phyloP scores from a whole-genome alignment of 2,797 vertebrate species.

The Mallotus villosus region DNA sequence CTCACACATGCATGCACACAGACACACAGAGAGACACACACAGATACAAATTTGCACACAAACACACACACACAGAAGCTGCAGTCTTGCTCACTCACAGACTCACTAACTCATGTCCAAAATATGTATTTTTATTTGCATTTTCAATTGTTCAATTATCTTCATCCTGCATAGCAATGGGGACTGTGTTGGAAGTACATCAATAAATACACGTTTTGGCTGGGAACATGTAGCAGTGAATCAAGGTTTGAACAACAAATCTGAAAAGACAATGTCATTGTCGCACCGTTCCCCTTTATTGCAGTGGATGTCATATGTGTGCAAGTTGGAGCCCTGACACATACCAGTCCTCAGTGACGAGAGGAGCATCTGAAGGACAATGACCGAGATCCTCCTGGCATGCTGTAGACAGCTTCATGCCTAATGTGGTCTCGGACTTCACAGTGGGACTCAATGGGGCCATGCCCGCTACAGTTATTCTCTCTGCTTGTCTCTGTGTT shows the following conservation, averaged over 20 bases:
- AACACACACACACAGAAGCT: conserved; percentile 16
- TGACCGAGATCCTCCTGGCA: conserved; percentile 60
- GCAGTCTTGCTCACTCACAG: no score
- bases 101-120: no score
- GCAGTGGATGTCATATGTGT: neutral
- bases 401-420: conserved; percentile 69
- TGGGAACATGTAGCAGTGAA: no score
- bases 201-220: no score
- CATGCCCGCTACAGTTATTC: conserved; percentile 53
- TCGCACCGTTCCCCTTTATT: neutral
- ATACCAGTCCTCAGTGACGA: conserved; percentile 17
- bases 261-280: neutral
- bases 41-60: conserved; percentile 61
- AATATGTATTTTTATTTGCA: no score
- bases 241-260: neutral
- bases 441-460: conserved; percentile 61
- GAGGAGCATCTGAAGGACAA: conserved; percentile 57
- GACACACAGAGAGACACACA: conserved; percentile 72
- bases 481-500: neutral
- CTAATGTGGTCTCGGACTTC: conserved; percentile 67
- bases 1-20: conserved; percentile 62
- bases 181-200: no score
- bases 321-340: conserved; percentile 10
- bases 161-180: no score
- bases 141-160: no score